phyloP scores from a whole-genome alignment of 2,797 vertebrate genomes.

The Smutsia gigantea region DNA sequence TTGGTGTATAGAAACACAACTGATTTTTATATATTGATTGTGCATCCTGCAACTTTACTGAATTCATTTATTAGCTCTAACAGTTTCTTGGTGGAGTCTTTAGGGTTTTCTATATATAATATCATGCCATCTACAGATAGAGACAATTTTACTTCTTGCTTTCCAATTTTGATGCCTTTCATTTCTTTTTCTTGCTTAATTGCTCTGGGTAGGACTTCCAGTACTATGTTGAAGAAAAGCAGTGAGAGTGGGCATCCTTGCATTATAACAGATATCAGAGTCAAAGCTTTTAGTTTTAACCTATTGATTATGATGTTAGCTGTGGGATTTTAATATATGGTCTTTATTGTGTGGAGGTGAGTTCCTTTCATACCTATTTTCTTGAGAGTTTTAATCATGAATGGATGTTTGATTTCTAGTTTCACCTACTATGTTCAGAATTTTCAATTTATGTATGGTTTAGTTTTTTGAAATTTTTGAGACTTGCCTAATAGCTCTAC shows the following conservation, averaged over 20 bases:
- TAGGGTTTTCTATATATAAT: no score
- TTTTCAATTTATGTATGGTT: not conserved
- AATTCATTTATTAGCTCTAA: no score
- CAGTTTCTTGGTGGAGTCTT: no score
- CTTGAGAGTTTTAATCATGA: not conserved
- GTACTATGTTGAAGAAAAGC: no score
- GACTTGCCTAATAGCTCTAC: not conserved
- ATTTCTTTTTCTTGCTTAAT: no score
- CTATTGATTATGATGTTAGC: not conserved
- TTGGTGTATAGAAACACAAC: no score
- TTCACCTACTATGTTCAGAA: not conserved
- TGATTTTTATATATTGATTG: no score
- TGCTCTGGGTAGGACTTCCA: no score
- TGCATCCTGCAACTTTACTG: no score
- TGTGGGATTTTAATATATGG: not conserved
- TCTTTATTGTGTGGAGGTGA: not conserved
- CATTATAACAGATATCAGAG: not conserved
- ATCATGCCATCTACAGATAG: no score
- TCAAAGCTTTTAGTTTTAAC: not conserved
- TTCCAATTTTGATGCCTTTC: no score
- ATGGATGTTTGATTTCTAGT: not conserved
- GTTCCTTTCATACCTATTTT: not conserved
- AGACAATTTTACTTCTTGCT: no score
- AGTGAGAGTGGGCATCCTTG: not conserved
- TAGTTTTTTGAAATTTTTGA: not conserved